Percentiles rank a stretch among this genome's conserved stretches.
phyloP scores from a whole-genome alignment of 2,797 vertebrate species.

The Siniperca undulata region DNA sequence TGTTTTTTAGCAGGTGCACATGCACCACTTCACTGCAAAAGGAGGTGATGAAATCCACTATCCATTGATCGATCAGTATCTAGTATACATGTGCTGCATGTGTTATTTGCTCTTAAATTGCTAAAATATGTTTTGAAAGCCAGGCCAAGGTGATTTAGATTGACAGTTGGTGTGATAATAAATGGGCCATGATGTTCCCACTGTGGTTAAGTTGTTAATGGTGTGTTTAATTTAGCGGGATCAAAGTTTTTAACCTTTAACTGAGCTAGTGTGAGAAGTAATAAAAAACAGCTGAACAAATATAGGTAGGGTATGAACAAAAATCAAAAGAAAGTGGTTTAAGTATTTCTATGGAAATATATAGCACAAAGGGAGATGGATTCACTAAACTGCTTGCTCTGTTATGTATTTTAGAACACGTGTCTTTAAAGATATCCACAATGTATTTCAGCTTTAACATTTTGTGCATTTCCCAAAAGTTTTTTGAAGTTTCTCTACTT shows the following conservation, averaged over 20 bases:
- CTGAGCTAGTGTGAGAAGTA: neutral
- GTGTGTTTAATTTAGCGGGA: conserved; percentile 8
- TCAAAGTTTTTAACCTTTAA: conserved; percentile 20
- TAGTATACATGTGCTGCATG: neutral
- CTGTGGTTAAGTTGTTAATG: conserved; percentile 16
- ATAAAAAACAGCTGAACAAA: neutral
- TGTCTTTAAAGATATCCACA: neutral
- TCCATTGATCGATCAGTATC: neutral
- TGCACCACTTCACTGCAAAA: neutral
- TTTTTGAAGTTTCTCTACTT: neutral
- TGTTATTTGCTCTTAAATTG: conserved; percentile 4
- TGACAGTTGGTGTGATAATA: neutral
- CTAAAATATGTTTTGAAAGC: conserved; percentile 21
- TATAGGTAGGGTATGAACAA: neutral
- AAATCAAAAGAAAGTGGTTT: neutral
- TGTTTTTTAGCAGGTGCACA: neutral
- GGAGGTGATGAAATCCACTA: conserved; percentile 10
- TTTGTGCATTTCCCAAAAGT: neutral
- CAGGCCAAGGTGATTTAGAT: conserved; percentile 6
- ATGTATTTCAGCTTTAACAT: neutral
- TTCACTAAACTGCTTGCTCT: neutral
- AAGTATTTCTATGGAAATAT: neutral
- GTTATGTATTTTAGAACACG: neutral
- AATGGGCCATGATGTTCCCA: conserved; percentile 3
- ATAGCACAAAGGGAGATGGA: neutral